A percentile compares a stretch with the other conserved stretches of the same genome.
These are phyloP conservation scores for Halictus rubicundus DNA, from an alignment of 1,140 invertebrate genomes.

Conservation along the genomic window DNA sequence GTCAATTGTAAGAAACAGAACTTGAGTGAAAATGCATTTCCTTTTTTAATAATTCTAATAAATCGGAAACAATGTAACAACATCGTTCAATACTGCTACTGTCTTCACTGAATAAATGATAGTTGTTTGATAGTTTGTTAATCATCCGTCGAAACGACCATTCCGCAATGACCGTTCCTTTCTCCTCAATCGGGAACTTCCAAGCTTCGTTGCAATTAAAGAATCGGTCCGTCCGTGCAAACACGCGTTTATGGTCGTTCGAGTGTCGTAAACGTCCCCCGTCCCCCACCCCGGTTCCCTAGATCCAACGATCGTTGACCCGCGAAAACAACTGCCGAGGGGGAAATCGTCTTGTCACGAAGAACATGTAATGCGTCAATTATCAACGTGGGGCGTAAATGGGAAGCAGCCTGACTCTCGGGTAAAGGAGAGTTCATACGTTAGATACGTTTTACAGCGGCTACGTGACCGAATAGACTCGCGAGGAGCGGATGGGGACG, in stretches of 20 bases:
- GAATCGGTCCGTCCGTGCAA: neutral
- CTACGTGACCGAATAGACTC: constrained; percentile 42
- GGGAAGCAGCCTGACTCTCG: constrained; percentile 44
- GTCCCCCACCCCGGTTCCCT: neutral
- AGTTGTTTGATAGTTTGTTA: too few species aligned
- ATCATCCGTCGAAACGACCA: too few species aligned
- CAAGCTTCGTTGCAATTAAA: neutral
- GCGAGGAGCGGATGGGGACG: constrained; percentile 40
- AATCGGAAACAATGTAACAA: too few species aligned
- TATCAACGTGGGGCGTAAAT: constrained; percentile 39
- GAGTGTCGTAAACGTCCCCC: too few species aligned
- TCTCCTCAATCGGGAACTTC: neutral
- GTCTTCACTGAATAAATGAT: too few species aligned
- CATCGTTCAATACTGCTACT: too few species aligned
- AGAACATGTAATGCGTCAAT: constrained; percentile 43
- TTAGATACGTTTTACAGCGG: constrained; percentile 47
- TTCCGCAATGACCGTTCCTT: too few species aligned
- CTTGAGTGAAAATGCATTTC: too few species aligned
- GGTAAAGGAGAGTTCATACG: constrained; percentile 22
- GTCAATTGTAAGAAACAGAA: too few species aligned
- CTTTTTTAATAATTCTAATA: too few species aligned
- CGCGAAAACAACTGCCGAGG: neutral
- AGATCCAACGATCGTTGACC: constrained; percentile 17
- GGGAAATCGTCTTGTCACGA: constrained; percentile 32
- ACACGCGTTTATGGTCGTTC: too few species aligned